Conservation (phyloP, 2,113 vertebrate species). For the Aleadryas rufinucha region DNA sequence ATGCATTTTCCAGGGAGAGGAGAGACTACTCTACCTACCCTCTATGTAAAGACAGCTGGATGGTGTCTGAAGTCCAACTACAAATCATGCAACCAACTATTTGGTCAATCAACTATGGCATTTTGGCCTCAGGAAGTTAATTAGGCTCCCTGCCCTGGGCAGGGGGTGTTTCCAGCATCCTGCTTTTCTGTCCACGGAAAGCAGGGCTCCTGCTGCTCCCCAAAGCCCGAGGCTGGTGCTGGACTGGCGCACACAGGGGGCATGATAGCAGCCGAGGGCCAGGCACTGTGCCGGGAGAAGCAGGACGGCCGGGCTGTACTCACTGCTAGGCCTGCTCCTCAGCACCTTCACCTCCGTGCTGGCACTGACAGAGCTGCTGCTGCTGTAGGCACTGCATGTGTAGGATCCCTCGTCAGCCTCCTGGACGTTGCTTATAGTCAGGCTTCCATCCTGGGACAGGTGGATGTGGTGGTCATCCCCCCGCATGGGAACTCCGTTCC, state of each 20-base stretch:
- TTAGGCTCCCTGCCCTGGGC: not conserved
- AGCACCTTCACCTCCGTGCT: slow-evolving; percentile 84
- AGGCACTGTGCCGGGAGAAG: accelerated
- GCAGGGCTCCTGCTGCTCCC: not conserved
- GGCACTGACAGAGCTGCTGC: slow-evolving; percentile 87
- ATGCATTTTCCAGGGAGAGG: not conserved
- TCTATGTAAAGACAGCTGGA: not conserved
- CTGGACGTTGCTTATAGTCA: slow-evolving; percentile 80
- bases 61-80: not conserved
- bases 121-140: not conserved
- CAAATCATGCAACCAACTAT: not conserved
- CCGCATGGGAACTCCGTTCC: slow-evolving; percentile 86
- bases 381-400: slow-evolving; percentile 90
- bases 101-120: not conserved
- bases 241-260: accelerated
- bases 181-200: not conserved
- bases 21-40: not conserved
- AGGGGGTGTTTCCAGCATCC: not conserved
- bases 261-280: accelerated
- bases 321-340: slow-evolving; percentile 61
- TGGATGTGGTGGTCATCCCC: slow-evolving; percentile 78
- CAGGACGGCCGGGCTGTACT: not conserved
- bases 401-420: slow-evolving; percentile 86
- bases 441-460: slow-evolving; percentile 81
- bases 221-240: accelerated